Evolutionary conservation across 2,888 invertebrate genomes (phyloP), one percentile per base, ranked within the genome.

Genomic region (Meloe dianella): DNA sequence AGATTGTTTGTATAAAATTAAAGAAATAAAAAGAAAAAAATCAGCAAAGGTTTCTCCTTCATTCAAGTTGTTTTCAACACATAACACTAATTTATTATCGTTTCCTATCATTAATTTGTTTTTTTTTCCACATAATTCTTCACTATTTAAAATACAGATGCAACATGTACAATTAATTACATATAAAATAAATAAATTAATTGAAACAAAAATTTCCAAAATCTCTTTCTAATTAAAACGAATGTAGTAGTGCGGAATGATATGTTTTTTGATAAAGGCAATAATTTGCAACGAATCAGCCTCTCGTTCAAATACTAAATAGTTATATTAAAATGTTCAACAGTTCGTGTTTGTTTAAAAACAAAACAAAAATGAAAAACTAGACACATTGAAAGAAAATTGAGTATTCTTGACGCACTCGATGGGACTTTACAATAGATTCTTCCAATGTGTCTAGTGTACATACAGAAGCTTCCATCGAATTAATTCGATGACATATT

Each of bases 1-100:
- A 80, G 79, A 81, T 82, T 81, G 81, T 82, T 82, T 82, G 81
- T 82, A 82, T 80, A 79, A 75, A 80, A 81, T 78, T 68, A 65
- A 68, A 68, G 63, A 68, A 65, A 65, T 64, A 57, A 68, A 51
- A 51, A 51, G 20, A 51, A n/a, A n/a, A 51, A 51, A 51, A 51
- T 10, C 47, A 22, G 47, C 10, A 51, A 51, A 51, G 1, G 8
- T 47, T 38, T 14, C 14, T 38, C 14, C 12, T 32, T 32, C n/a
- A n/a, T n/a, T n/a, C n/a, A n/a, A n/a, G n/a, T n/a, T n/a, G n/a
- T n/a, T n/a, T n/a, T n/a, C n/a, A n/a, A n/a, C n/a, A n/a, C n/a
- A n/a, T n/a, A 41, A 51, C 47, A 51, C 20, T 51, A 22, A 51
- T 51, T 51, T 51, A 51, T 51, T 51, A 51, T 41, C 22, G n/a